Evolutionary conservation across 1,140 invertebrate species (phyloP), one percentile per base, ranked within the genome.

Genomic region (Pinna nobilis): DNA sequence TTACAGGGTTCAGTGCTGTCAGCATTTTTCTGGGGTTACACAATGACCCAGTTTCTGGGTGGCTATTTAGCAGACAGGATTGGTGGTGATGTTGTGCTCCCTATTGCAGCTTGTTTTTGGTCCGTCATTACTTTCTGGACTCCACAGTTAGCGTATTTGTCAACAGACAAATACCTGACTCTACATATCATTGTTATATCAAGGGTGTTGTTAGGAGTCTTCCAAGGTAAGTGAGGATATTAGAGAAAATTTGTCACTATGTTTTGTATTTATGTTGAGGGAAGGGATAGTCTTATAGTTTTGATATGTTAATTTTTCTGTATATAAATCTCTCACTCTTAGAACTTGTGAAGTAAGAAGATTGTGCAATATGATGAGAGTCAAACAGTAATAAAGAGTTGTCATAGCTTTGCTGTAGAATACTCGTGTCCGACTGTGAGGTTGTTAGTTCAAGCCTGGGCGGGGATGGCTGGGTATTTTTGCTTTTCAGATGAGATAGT

Each of bases 21-120:
- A 5, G 92, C 92, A 33, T 94, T 94, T 82, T 94, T 94, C 81
- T 94, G 94, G 93, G 94, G 94, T 59, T 94, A 94, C 77, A 93
- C 92, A 0, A 82, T 94, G 53, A 94, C 94, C 0, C 94, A 94
- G 86, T 91, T 91, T 37, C 79, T 93, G 55, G 93, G 93, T 53
- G 93, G 93, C 15, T 93, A 93, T 79, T 86, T 93, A 13, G 93
- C 93, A 74, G 94, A 94, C 83, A 88, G 89, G 47, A 90, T 93
- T 69, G 93, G 93, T 30, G 94, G 93, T 0, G 93, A 94, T 82
- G 90, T 91, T 68, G 91, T 94, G 13, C 90, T 94, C 50, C 90
- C 91, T 35, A 90, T 91, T 39, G 91, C 93, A 18, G 93, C 92
- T 15, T 77, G 93, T 15, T 91, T 92, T 41, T 94, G 94, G 93